These are phyloP conservation scores for Drosophila neotestacea DNA, from an alignment of 2,888 invertebrate genomes.

Conservation along the genomic window DNA sequence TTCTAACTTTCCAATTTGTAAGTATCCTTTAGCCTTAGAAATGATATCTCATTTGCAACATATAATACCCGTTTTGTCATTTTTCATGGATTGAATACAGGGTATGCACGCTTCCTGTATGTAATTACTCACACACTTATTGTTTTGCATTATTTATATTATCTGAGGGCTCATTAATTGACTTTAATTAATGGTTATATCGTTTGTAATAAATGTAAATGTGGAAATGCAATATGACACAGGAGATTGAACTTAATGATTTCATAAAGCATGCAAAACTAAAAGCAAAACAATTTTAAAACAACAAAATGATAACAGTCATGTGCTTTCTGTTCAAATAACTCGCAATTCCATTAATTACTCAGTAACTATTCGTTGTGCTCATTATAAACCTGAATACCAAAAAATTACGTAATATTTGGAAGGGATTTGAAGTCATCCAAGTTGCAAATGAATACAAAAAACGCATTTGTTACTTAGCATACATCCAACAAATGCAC, in stretches of 20 bases:
- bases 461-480: conserved; percentile 1
- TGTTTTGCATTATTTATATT: not conserved
- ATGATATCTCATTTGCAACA: not conserved
- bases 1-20: too few species aligned
- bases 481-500: conserved; percentile 21
- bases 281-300: not conserved
- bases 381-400: not conserved
- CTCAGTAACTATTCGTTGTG: not conserved
- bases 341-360: conserved; percentile 9
- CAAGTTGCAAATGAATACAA: not conserved
- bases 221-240: conserved; percentile 1
- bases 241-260: conserved; percentile 5
- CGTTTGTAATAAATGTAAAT: conserved; percentile 7
- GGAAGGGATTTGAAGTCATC: not conserved
- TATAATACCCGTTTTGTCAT: not conserved
- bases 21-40: not conserved
- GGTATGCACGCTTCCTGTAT: conserved; percentile 1
- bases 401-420: not conserved
- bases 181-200: conserved; percentile 19
- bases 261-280: not conserved
- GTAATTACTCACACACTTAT: not conserved
- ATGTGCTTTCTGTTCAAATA: not conserved
- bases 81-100: too few species aligned
- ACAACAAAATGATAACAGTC: conserved; percentile 2
- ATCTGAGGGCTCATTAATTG: conserved; percentile 1